Conservation (phyloP, 2,797 vertebrate genomes). For the Galago senegalensis region DNA sequence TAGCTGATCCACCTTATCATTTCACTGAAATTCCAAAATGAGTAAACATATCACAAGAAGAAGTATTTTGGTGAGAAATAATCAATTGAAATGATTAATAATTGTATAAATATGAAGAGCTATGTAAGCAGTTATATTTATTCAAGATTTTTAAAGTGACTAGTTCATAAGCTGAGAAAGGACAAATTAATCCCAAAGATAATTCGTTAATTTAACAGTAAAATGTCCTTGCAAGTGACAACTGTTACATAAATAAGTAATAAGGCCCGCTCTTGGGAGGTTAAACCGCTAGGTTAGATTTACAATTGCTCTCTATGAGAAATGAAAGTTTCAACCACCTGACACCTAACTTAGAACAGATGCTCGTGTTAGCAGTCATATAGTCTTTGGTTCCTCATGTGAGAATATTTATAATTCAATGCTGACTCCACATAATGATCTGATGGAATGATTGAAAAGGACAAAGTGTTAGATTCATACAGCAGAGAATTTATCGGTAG, state of each 20-base stretch:
- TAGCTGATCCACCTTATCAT: background rate
- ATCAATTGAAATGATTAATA: background rate
- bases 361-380: background rate
- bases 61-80: background rate
- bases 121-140: background rate
- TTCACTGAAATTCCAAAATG: background rate
- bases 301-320: background rate
- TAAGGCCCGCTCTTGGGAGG: background rate
- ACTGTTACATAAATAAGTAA: background rate
- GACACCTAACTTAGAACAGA: background rate
- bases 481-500: background rate
- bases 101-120: background rate
- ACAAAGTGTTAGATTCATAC: fast-evolving
- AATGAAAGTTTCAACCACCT: background rate
- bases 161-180: background rate
- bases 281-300: background rate
- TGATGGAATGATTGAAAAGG: background rate
- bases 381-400: background rate
- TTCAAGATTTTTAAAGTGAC: background rate
- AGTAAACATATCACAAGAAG: background rate
- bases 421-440: background rate
- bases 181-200: background rate
- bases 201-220: background rate
- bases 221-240: background rate
- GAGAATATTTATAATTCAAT: constrained; percentile 20